Percentiles rank a stretch among this genome's conserved stretches.
Conservation (phyloP, 2,113 vertebrate genomes). For the Trematocara marginatum region DNA sequence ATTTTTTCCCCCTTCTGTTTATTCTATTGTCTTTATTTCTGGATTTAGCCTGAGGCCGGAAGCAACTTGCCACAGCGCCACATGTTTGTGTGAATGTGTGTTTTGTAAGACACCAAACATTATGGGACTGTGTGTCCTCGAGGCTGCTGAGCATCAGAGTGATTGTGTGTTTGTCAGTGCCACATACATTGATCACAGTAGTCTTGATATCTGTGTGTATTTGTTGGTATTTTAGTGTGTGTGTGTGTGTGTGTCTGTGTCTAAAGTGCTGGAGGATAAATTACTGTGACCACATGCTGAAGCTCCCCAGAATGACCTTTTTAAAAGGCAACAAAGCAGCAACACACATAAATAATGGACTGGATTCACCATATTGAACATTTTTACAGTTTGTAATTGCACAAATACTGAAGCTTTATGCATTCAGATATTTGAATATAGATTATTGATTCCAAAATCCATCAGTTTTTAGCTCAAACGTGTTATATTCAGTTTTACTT, state of each 20-base stretch:
- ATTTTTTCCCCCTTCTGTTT: constrained; percentile 14
- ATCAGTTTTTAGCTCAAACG: not conserved
- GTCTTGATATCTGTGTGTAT: not conserved
- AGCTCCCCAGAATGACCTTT: constrained; percentile 40
- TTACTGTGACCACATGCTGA: constrained; percentile 32
- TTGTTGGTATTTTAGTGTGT: not conserved
- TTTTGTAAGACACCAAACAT: constrained; percentile 18
- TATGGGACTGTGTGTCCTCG: constrained; percentile 19
- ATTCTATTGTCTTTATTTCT: constrained; percentile 63
- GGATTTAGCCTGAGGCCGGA: constrained; percentile 39
- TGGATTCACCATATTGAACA: not conserved
- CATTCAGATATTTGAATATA: not conserved
- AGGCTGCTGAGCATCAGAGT: constrained; percentile 34
- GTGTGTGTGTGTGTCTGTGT: not conserved
- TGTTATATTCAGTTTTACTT: not conserved
- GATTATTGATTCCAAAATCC: not conserved
- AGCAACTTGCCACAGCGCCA: constrained; percentile 33
- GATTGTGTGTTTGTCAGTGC: constrained; percentile 43
- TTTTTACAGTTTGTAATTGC: not conserved
- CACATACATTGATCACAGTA: constrained; percentile 33
- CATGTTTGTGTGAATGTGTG: constrained; percentile 6
- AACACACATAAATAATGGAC: not conserved
- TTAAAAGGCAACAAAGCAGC: constrained; percentile 25
- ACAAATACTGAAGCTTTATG: not conserved
- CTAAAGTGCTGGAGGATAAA: constrained; percentile 29